phyloP scores from a whole-genome alignment of 2,113 vertebrate species.

The Periophthalmodon schlosseri region DNA sequence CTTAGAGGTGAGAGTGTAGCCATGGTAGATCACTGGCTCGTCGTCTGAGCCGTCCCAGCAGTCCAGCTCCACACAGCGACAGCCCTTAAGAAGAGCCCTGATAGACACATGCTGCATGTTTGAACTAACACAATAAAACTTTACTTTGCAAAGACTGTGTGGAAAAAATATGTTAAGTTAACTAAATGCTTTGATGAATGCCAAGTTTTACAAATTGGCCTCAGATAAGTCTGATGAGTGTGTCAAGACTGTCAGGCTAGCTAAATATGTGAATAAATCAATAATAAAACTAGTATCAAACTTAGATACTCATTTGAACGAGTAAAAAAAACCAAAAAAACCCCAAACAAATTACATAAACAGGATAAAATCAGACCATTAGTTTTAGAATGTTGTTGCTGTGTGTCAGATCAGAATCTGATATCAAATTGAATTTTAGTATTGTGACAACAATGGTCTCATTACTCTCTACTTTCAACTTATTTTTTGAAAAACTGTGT shows the following conservation, averaged over 20 bases:
- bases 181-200: not conserved
- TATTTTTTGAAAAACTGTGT: not conserved
- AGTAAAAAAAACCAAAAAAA: too few relatives aligned
- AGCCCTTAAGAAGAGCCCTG: conserved; percentile 93
- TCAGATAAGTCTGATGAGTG: not conserved
- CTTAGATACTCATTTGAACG: too few relatives aligned
- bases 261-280: too few relatives aligned
- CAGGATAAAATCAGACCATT: too few relatives aligned
- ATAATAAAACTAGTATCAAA: too few relatives aligned
- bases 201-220: not conserved
- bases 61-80: conserved; percentile 95
- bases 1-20: conserved; percentile 94
- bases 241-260: too few relatives aligned
- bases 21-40: conserved; percentile 93
- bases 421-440: too few relatives aligned
- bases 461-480: not conserved
- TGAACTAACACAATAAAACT: not conserved
- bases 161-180: not conserved
- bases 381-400: too few relatives aligned
- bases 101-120: not conserved
- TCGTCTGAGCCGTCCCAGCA: conserved; percentile 92
- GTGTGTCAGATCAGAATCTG: too few relatives aligned
- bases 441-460: too few relatives aligned
- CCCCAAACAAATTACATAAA: too few relatives aligned
- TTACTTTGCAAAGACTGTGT: not conserved